Evolutionary conservation across 2,113 vertebrate species (phyloP).

Genomic region (Oreocharis arfaki): DNA sequence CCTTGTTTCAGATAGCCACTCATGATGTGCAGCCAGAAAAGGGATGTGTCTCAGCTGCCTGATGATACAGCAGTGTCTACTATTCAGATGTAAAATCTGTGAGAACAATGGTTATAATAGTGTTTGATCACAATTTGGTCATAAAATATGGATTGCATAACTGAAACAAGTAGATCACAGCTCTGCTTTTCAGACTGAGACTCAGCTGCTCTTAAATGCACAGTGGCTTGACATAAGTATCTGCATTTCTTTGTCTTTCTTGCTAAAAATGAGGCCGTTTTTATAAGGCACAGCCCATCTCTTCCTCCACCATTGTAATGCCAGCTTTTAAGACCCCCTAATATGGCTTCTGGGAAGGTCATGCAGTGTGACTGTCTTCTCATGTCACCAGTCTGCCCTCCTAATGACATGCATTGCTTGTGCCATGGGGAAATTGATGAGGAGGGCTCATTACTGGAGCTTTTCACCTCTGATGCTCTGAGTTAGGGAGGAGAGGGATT

Average conservation of each 20-base stretch:
- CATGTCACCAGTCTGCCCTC: background rate
- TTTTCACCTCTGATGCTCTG: background rate
- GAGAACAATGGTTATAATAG: background rate
- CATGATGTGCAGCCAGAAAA: background rate
- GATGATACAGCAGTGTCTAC: background rate
- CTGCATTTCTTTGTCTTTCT: background rate
- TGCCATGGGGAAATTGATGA: background rate
- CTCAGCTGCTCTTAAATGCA: background rate
- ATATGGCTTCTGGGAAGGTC: background rate
- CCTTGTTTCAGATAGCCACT: background rate
- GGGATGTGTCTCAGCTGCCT: background rate
- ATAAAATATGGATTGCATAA: constrained; percentile 26
- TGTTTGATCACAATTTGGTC: constrained; percentile 5
- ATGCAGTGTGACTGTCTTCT: background rate
- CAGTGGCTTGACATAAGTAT: background rate
- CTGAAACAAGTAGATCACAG: background rate
- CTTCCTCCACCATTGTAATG: background rate
- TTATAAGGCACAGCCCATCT: background rate
- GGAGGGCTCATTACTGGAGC: background rate
- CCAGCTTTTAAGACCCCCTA: background rate
- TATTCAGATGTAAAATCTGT: constrained; percentile 1
- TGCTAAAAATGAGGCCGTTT: background rate
- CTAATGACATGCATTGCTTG: background rate
- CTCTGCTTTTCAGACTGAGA: background rate
- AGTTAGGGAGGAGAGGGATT: background rate